Conservation (phyloP, 2,888 invertebrate species). For the Neoscelio sp. region DNA sequence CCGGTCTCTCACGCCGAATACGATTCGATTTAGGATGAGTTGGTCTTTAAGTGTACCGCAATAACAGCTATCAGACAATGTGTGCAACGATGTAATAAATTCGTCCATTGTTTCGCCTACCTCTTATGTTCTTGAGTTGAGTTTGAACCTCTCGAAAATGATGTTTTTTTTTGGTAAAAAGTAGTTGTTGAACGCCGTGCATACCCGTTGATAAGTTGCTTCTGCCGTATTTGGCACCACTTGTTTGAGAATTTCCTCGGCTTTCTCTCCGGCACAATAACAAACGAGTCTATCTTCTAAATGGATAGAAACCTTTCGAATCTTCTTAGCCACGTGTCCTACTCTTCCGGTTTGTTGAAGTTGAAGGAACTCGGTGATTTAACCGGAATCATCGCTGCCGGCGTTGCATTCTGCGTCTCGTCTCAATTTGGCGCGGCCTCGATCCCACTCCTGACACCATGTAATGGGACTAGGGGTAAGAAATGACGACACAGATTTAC, state of each 20-base stretch:
- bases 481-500: too few relatives aligned
- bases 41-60: constrained; percentile 70
- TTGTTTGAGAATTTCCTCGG: constrained; percentile 66
- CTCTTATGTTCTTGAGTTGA: constrained; percentile 61
- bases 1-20: constrained; percentile 71
- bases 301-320: constrained; percentile 60
- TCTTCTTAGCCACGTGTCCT: constrained; percentile 50
- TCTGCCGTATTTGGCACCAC: constrained; percentile 32
- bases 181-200: constrained; percentile 60
- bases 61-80: constrained; percentile 69
- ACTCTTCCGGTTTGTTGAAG: constrained; percentile 56
- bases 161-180: constrained; percentile 69
- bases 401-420: not conserved
- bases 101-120: constrained; percentile 56
- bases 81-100: constrained; percentile 70
- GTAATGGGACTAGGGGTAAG: not conserved
- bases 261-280: constrained; percentile 69
- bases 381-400: too few relatives aligned
- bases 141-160: constrained; percentile 67
- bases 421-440: not conserved
- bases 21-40: constrained; percentile 73
- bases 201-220: constrained; percentile 43
- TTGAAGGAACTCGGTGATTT: constrained; percentile 45
- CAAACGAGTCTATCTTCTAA: constrained; percentile 66
- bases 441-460: constrained; percentile 47